Base-by-base conservation (phyloP, 2,797 vertebrate species). In the Arctocebus calabarensis region DNA sequence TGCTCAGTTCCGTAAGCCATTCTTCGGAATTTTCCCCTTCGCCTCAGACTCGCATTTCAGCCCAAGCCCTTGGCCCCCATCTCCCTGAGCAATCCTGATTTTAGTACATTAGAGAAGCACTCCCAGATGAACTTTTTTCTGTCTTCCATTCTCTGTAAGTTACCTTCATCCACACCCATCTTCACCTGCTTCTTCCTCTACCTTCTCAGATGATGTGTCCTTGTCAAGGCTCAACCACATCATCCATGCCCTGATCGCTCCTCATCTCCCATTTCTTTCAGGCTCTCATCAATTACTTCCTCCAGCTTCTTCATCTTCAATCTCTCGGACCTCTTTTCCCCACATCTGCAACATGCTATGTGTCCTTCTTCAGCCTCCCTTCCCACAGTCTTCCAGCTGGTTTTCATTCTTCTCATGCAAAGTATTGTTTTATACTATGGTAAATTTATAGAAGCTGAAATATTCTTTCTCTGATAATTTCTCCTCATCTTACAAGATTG, bases 201-300 rank as follows among this genome's bases (percentile, higher is more conserved):
- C 64, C 82, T 93, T 96, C 91, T 95, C 64, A 59, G 45, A 23
- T 74, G 95, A 88, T 95, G 89, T 90, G 29, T 71, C 59, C 45
- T 89, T 34, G 19, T 23, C 10, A 78, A 66, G 64, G 89, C 74
- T 68, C 82, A 57, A 77, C 43, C 40, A 7, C 40, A 5, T 55
- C 82, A 55, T 66, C 32, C 68, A 5, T 29, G 5, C 25, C 55
- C 43, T 59, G 19, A 29, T 79, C 23, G 5, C 22, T 37, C 59
- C 32, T 85, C 48, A 2, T 59, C 20, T 45, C 16, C 11, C 16
- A 27, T 85, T 91, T 81, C 78, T 93, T 75, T 29, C 23, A 34
- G 19, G 5, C 17, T 95, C 22, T 20, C 10, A 8, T 78, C 11
- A 3, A 6, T 34, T 90, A 66, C 34, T 78, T 12, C 23, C 79